A percentile compares a stretch with the other conserved stretches of the same genome.
These are phyloP conservation scores for Theonella swinhoei DNA, from an alignment of 37 sponge, comb jelly and placozoan genomes.

Conservation along the genomic window DNA sequence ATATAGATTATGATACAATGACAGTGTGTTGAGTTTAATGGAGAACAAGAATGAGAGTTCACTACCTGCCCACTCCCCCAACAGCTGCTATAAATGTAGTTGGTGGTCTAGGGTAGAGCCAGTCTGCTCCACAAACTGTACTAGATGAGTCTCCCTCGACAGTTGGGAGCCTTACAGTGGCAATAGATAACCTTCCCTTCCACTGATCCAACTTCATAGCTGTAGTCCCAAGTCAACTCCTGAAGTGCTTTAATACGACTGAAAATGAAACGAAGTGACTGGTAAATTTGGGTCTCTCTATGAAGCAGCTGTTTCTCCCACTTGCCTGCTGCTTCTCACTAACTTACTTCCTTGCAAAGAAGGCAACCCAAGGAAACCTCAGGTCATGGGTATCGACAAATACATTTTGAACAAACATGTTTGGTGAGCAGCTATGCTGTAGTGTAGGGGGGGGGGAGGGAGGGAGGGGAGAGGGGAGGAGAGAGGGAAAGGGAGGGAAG, in stretches of 20 bases:
- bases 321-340: not conserved
- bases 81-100: too few species aligned
- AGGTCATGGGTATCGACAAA: constrained; percentile 92
- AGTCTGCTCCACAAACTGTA: too few species aligned
- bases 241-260: constrained; percentile 79
- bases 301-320: not conserved
- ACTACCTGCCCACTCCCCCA: too few species aligned
- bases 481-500: not conserved
- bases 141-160: constrained; percentile 83
- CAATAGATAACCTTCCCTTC: constrained; percentile 72
- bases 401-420: constrained; percentile 95
- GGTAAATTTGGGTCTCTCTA: too few species aligned
- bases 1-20: too few species aligned
- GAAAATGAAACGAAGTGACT: not conserved
- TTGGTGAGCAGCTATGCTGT: constrained; percentile 92
- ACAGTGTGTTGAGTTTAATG: too few species aligned
- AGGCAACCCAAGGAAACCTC: constrained; percentile 92
- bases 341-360: constrained; percentile 78
- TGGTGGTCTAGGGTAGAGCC: too few species aligned
- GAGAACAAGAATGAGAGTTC: too few species aligned
- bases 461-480: not conserved
- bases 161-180: constrained; percentile 77
- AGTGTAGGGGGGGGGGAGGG: not conserved
- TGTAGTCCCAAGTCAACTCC: constrained; percentile 94
- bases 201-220: constrained; percentile 88